A percentile compares a stretch with the other conserved stretches of the same genome.
phyloP scores from a whole-genome alignment of 2,888 invertebrate species.

The Slavum lentiscoides region DNA sequence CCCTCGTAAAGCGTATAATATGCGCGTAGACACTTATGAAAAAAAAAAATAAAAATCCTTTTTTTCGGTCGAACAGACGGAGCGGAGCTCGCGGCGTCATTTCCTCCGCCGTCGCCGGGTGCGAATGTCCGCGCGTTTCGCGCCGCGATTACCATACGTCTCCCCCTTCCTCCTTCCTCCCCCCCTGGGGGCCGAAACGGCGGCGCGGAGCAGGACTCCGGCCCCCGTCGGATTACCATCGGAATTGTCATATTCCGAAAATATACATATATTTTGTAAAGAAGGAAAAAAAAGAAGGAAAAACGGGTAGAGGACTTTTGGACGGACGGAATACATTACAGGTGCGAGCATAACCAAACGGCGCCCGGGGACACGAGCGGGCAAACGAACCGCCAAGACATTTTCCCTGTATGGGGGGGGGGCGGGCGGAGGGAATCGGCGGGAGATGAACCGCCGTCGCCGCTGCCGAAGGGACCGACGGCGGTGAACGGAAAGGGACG shows the following conservation, averaged over 20 bases:
- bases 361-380: conserved; percentile 24
- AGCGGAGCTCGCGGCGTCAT: not conserved
- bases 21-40: too few species aligned
- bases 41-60: conserved; percentile 2
- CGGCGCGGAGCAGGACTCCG: not conserved
- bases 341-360: conserved; percentile 24
- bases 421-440: not conserved
- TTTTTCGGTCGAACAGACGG: too few species aligned
- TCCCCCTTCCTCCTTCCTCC: too few species aligned
- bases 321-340: conserved; percentile 34
- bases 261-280: not conserved
- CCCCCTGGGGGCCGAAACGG: too few species aligned
- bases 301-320: too few species aligned
- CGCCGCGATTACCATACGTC: conserved; percentile 25
- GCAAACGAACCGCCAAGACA: conserved; percentile 36
- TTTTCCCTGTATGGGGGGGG: too few species aligned
- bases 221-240: conserved; percentile 27
- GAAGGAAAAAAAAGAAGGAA: not conserved
- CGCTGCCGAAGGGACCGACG: conserved; percentile 12
- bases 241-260: conserved; percentile 30
- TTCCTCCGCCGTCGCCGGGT: not conserved
- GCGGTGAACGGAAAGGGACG: not conserved
- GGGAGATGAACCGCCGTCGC: conserved; percentile 19
- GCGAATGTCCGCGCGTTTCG: conserved; percentile 30
- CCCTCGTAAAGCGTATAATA: too few species aligned